Evolutionary conservation across 1,140 invertebrate species (phyloP), one percentile per base, ranked within the genome.

Genomic region (Campoletis sonorensis): DNA sequence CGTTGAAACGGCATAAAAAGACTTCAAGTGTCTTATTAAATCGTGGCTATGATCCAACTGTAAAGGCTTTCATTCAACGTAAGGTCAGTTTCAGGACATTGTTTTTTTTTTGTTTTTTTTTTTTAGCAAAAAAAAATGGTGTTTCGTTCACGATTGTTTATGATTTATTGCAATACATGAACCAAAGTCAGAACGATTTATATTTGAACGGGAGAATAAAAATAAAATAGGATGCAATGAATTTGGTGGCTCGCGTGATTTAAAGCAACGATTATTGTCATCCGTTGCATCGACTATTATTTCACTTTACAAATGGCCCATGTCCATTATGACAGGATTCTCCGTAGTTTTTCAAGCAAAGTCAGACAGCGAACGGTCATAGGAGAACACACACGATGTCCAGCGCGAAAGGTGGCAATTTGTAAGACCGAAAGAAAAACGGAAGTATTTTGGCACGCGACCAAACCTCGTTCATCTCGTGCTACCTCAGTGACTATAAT

Each of bases 1-100:
- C 37, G 71, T 3, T 18, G 45, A 75, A 49, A 18, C 27, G 30
- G 30, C 33, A 73, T 33, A 45, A 16, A 33, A 51, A 54, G 49
- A 82, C 23, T 61, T 73, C 27, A 13, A 73, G 33, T 33, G 67
- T 71, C 23, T 13, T 79, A 67, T 33, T 18, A 77, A 80, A 67
- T 54, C 68, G 64, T 82, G 79, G 81, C 81, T 23, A 30, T 11
- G 61, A 71, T 82, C 78, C 72, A 82, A 82, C 40, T n/a, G 18
- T 8, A 8, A 15, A 37, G 18, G 16, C 3, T 15, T 3, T 23
- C 18, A 4, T 58, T 58, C 54, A 58, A 21, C 21, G 54, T n/a
- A n/a, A 58, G 54, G 1, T 58, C 21, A 1, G 1, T 21, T 23
- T 1, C 18, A 58, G 54, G 21, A 58, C 18, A 58, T 23, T 27